These are phyloP conservation scores for Camptogramma bilineatum DNA, from an alignment of 2,888 invertebrate genomes.

Conservation along the genomic window DNA sequence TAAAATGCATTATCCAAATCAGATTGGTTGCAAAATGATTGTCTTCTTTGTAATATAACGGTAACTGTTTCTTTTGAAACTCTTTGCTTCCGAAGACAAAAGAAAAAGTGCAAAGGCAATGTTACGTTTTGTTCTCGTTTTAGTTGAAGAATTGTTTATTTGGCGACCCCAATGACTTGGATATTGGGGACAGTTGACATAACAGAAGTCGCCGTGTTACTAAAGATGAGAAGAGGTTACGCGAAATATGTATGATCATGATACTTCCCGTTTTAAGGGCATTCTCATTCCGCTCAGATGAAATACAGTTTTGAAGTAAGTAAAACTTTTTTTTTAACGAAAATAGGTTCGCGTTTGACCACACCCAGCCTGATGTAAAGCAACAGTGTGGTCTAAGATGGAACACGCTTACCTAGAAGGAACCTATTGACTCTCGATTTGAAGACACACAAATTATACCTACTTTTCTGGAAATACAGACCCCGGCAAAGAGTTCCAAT, in stretches of 20 bases:
- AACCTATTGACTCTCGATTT: too few species aligned
- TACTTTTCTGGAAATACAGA: too few species aligned
- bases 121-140: conserved; percentile 8
- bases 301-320: background rate
- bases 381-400: too few species aligned
- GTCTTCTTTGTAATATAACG: background rate
- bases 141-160: conserved; percentile 10
- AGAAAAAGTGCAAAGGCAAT: conserved; percentile 34
- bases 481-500: too few species aligned
- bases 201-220: conserved; percentile 3
- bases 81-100: conserved; percentile 38
- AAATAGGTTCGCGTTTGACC: too few species aligned
- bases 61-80: conserved; percentile 19
- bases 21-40: background rate
- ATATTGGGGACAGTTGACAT: conserved; percentile 25
- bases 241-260: too few species aligned
- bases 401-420: too few species aligned
- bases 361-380: too few species aligned
- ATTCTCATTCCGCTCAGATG: too few species aligned
- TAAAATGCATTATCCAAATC: background rate
- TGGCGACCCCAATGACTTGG: conserved; percentile 22
- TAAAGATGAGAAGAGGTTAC: background rate
- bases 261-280: background rate
- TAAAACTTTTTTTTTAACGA: too few species aligned
- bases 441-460: too few species aligned